Conservation (phyloP, 2,113 vertebrate species). For the Telmatochromis sp. region DNA sequence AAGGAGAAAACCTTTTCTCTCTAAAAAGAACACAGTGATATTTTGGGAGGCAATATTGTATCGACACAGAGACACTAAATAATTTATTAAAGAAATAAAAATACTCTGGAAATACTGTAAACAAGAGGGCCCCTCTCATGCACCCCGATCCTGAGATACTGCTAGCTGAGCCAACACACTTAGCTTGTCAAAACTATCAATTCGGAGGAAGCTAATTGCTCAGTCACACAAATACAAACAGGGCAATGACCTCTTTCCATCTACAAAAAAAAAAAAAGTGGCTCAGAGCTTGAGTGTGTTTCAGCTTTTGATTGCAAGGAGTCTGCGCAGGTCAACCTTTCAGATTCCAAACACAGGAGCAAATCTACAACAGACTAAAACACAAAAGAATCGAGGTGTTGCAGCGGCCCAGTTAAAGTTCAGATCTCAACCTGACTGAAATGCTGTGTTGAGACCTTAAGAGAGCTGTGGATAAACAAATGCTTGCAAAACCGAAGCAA, state of each 20-base stretch:
- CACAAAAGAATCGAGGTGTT: not conserved
- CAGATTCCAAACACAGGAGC: not conserved
- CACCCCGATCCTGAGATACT: not conserved
- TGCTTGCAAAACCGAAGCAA: not conserved
- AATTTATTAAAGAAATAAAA: not conserved
- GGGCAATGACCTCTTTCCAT: not conserved
- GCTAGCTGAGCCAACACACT: not conserved
- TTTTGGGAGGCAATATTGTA: not conserved
- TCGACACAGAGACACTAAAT: not conserved
- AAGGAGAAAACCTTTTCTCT: not conserved
- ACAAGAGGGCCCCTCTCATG: not conserved
- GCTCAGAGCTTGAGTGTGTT: not conserved
- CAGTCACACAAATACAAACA: not conserved
- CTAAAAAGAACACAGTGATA: not conserved
- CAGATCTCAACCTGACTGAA: not conserved
- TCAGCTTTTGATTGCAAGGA: not conserved
- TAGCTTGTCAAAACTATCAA: not conserved
- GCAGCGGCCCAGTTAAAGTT: not conserved
- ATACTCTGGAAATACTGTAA: not conserved
- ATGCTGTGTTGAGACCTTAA: not conserved
- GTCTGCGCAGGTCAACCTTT: not conserved
- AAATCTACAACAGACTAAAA: not conserved
- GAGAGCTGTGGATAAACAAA: not conserved
- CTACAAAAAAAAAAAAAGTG: not conserved
- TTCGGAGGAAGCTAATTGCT: not conserved